phyloP scores from a whole-genome alignment of 2,113 vertebrate species.

The Nesospiza acunhae region DNA sequence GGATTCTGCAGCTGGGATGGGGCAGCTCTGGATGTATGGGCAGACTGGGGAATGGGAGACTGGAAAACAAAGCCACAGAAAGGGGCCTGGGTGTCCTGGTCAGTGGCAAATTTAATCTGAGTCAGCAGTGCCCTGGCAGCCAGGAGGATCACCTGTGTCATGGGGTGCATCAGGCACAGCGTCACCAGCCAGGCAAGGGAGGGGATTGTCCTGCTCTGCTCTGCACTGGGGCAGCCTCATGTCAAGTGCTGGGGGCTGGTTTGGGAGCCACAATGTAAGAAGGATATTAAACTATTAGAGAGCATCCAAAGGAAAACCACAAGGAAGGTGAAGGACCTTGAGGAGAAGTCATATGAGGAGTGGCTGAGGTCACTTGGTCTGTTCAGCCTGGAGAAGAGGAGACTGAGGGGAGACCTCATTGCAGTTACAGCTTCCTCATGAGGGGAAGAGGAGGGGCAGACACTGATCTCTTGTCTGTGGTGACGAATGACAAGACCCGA shows the following conservation, averaged over 20 bases:
- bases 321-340: background rate
- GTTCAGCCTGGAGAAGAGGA: background rate
- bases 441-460: background rate
- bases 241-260: too few species aligned
- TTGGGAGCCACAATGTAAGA: background rate
- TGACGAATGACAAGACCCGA: rapidly evolving
- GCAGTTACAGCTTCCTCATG: background rate
- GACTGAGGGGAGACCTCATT: background rate
- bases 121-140: background rate
- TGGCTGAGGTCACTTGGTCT: background rate
- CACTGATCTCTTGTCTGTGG: background rate
- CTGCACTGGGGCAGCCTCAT: too few species aligned
- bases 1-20: background rate
- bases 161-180: too few species aligned
- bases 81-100: too few species aligned
- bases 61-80: rapidly evolving
- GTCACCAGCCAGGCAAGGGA: too few species aligned
- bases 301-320: rapidly evolving
- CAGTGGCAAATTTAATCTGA: rapidly evolving
- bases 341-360: rapidly evolving
- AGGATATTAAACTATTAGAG: background rate
- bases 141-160: background rate
- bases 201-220: too few species aligned
- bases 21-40: background rate
- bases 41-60: background rate